These are phyloP conservation scores for Apteryx mantelli DNA, from an alignment of 2,113 vertebrate genomes.

Conservation along the genomic window DNA sequence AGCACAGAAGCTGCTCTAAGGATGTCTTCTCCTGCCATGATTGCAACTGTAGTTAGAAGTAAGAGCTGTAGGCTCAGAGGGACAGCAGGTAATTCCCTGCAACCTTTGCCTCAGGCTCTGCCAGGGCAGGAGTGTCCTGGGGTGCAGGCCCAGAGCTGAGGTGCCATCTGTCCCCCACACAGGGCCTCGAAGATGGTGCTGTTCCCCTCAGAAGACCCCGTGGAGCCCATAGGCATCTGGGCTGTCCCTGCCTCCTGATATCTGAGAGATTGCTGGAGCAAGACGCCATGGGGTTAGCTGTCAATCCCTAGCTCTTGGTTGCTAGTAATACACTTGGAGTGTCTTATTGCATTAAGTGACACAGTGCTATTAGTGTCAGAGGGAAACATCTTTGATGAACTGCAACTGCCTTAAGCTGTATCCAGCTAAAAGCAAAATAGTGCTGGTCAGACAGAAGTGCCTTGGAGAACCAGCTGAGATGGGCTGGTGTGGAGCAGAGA, in stretches of 20 bases:
- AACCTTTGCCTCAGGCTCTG: not conserved
- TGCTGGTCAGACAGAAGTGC: constrained; percentile 4
- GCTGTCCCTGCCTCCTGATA: constrained; percentile 5
- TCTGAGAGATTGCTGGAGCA: constrained; percentile 17
- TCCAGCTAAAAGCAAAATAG: not conserved
- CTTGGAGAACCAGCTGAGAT: not conserved
- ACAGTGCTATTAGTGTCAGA: not conserved
- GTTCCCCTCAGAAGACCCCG: not conserved
- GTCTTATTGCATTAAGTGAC: constrained; percentile 20
- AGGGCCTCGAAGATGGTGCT: not conserved
- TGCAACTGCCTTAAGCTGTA: constrained; percentile 9
- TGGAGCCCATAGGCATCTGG: not conserved
- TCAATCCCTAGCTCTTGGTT: not conserved
- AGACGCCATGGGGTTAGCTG: constrained; percentile 5
- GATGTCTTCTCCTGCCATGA: not conserved
- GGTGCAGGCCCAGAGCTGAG: not conserved
- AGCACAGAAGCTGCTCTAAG: not conserved
- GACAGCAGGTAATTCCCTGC: not conserved
- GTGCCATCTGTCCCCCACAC: not conserved
- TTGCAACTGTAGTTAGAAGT: not conserved
- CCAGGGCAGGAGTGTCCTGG: not conserved
- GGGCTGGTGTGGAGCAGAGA: not conserved
- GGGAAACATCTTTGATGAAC: constrained; percentile 23
- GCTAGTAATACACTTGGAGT: not conserved
- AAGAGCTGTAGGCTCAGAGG: not conserved